Conservation (phyloP, 2,113 vertebrate genomes). For the Oncorhynchus masou region DNA sequence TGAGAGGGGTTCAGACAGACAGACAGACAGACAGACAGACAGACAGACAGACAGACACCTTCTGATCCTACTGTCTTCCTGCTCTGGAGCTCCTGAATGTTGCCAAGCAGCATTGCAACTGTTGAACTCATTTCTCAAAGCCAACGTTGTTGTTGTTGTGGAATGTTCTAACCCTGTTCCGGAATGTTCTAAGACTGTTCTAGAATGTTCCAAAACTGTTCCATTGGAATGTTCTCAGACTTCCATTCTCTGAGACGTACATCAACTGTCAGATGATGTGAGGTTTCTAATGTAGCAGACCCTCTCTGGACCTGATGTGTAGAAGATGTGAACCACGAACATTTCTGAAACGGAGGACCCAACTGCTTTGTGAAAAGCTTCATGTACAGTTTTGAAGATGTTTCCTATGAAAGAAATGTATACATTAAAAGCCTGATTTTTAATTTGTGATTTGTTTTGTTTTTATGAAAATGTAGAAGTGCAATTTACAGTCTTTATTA, state of each 20-base stretch:
- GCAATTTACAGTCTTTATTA: constrained; percentile 64
- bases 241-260: constrained; percentile 20
- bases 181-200: constrained; percentile 44
- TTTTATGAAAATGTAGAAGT: constrained; percentile 53
- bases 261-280: not conserved
- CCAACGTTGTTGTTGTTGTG: constrained; percentile 5
- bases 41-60: constrained; percentile 2
- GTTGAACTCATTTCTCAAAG: constrained; percentile 33
- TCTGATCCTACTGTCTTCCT: constrained; percentile 31
- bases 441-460: constrained; percentile 69
- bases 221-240: constrained; percentile 43
- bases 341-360: constrained; percentile 63
- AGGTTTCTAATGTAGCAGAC: constrained; percentile 67
- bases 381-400: constrained; percentile 76
- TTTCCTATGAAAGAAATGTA: constrained; percentile 82
- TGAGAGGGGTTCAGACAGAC: not conserved
- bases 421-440: constrained; percentile 73
- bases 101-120: constrained; percentile 44
- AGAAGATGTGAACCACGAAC: constrained; percentile 77
- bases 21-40: constrained; percentile 18
- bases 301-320: constrained; percentile 43
- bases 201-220: not conserved
- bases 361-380: constrained; percentile 82
- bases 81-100: constrained; percentile 54
- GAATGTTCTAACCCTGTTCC: not conserved